These are phyloP conservation scores for Ochotona curzoniae DNA, from an alignment of 2,113 vertebrate species.

Conservation along the genomic window DNA sequence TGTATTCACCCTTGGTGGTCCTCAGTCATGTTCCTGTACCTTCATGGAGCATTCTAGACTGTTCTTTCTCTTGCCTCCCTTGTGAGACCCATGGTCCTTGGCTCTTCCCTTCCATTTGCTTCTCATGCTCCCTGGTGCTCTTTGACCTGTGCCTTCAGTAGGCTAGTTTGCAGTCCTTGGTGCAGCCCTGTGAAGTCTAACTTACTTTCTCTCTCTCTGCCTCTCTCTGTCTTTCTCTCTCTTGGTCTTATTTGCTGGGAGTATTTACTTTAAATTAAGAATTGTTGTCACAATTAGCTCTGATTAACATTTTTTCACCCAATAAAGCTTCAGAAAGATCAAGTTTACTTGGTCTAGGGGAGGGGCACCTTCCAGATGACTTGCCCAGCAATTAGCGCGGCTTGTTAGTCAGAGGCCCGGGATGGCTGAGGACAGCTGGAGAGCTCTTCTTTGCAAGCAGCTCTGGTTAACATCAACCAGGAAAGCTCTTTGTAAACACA, in stretches of 20 bases:
- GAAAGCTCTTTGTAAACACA: constrained; percentile 92
- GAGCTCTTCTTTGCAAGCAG: constrained; percentile 86
- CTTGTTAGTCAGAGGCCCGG: constrained; percentile 74
- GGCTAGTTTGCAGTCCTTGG: too few species aligned
- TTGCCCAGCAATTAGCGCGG: constrained; percentile 83
- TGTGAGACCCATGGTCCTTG: background rate
- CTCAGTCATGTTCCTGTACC: background rate
- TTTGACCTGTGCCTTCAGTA: background rate
- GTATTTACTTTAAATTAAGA: background rate
- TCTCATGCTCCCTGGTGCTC: background rate
- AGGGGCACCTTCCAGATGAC: constrained; percentile 71
- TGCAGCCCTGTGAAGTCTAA: background rate
- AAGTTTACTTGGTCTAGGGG: constrained; percentile 66
- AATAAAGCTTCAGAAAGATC: constrained; percentile 68
- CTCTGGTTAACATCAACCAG: constrained; percentile 90
- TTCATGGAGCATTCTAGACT: background rate
- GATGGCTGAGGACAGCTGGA: constrained; percentile 88
- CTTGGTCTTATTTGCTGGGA: background rate
- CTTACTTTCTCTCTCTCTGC: background rate
- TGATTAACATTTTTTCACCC: constrained; percentile 78
- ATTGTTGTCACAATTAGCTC: constrained; percentile 17
- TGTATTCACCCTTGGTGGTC: background rate
- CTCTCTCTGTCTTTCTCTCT: background rate
- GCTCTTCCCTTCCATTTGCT: background rate
- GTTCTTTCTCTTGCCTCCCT: background rate